Evolutionary conservation across 2,113 vertebrate genomes (phyloP), one percentile per base, ranked within the genome.

Genomic region (Anolis sagrei): DNA sequence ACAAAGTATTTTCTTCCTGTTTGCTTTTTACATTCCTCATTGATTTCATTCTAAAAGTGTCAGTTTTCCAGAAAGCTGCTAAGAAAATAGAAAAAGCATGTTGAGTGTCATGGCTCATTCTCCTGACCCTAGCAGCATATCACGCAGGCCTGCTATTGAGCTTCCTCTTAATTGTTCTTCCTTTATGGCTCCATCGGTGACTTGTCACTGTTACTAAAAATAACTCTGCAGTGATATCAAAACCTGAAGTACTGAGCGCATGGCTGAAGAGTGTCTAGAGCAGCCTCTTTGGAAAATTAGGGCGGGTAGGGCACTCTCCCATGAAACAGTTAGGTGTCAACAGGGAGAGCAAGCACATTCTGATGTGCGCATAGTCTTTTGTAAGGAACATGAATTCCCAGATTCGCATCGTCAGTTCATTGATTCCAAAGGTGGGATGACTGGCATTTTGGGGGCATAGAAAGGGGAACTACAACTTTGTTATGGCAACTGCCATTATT

Each of bases 151-250:
- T 64, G 62, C 81, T 61, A 2, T 32, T 62, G 81, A 66, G 81
- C 36, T 9, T 90, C 89, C 58, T 32, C 76, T n/a, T 76, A 29
- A 5, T 89, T 79, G 21, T 76, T 87, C 79, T 83, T 84, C 76
- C 80, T 64, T 0, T 29, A 76, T 68, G 91, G 86, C 85, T 49
- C 16, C 51, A 39, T 51, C 68, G 51, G 6, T 76, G 85, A 81
- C 91, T 62, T 89, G 66, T 81, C 61, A 82, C n/a, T 73, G 36
- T 27, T 44, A 66, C 34, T 87, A 86, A 89, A 89, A 85, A 64
- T 1, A 39, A n/a, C 51, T 66, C 11, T 74, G 14, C 58, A 81
- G 11, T 80, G 88, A 34, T 58, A 25, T 49, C 73, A 49, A 87
- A 78, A 44, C 48, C 1, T 79, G 48, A 79, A 70, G 58, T 18